Percentiles rank a stretch among this genome's conserved stretches.
These are phyloP conservation scores for Mixornis gularis DNA, from an alignment of 2,113 vertebrate species.

Conservation along the genomic window DNA sequence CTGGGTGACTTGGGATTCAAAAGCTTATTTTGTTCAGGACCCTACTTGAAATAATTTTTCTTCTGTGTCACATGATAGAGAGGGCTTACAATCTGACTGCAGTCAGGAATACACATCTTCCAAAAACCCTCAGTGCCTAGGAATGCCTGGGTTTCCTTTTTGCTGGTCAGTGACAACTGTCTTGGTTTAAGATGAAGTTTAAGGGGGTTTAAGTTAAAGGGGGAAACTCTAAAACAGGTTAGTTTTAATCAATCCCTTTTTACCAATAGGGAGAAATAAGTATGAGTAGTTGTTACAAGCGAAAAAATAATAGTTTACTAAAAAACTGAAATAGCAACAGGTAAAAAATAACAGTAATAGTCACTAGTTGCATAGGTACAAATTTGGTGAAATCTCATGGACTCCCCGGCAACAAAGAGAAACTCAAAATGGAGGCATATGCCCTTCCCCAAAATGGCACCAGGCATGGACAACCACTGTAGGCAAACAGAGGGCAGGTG, in stretches of 20 bases:
- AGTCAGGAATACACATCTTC: not conserved
- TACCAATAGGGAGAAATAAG: not conserved
- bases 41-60: not conserved
- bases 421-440: not conserved
- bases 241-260: not conserved
- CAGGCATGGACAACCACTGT: fast-evolving
- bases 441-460: too few relatives aligned
- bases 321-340: not conserved
- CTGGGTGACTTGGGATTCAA: not conserved
- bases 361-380: not conserved
- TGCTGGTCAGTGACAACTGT: not conserved
- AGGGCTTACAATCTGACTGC: not conserved
- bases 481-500: not conserved
- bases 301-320: not conserved
- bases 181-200: not conserved
- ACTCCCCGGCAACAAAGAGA: fast-evolving
- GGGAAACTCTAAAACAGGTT: not conserved
- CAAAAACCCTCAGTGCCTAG: not conserved
- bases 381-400: not conserved
- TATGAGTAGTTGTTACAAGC: not conserved
- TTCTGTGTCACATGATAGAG: not conserved
- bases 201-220: not conserved
- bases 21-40: not conserved
- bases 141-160: not conserved
- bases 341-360: not conserved